phyloP scores from a whole-genome alignment of 35 echinoderm and acorn worm species.

The Apostichopus californicus region DNA sequence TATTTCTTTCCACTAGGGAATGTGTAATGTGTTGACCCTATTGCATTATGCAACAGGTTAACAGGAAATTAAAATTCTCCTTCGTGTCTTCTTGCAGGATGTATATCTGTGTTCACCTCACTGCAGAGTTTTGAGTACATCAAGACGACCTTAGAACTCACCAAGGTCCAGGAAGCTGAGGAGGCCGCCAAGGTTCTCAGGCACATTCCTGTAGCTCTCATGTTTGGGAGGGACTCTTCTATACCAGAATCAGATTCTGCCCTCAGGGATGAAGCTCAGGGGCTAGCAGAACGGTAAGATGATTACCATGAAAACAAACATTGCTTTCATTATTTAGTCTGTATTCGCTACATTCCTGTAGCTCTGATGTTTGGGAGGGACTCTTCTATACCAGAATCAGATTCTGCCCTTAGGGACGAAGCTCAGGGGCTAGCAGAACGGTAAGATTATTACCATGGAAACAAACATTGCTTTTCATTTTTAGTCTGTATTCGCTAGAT shows the following conservation, averaged over 20 bases:
- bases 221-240: slow-evolving; percentile 79
- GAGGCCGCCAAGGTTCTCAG: slow-evolving; percentile 45
- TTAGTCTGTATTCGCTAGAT: not conserved
- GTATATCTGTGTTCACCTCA: slow-evolving; percentile 84
- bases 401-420: slow-evolving; percentile 57
- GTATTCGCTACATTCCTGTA: not conserved
- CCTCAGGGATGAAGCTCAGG: slow-evolving; percentile 51
- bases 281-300: slow-evolving; percentile 61
- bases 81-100: slow-evolving; percentile 44
- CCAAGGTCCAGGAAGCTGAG: slow-evolving; percentile 37
- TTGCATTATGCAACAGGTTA: too few species aligned
- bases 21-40: too few species aligned
- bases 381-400: too few species aligned
- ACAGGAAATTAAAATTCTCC: not conserved
- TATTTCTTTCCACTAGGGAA: too few species aligned
- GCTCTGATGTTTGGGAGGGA: too few species aligned
- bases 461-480: not conserved
- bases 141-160: slow-evolving; percentile 54
- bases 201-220: slow-evolving; percentile 68
- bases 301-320: not conserved
- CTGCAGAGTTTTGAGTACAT: slow-evolving; percentile 77
- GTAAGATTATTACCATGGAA: slow-evolving; percentile 17
- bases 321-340: not conserved
- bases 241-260: slow-evolving; percentile 73
- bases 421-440: slow-evolving; percentile 47